Evolutionary conservation across 2,888 invertebrate genomes (phyloP).

Genomic region (Cantharis lateralis): DNA sequence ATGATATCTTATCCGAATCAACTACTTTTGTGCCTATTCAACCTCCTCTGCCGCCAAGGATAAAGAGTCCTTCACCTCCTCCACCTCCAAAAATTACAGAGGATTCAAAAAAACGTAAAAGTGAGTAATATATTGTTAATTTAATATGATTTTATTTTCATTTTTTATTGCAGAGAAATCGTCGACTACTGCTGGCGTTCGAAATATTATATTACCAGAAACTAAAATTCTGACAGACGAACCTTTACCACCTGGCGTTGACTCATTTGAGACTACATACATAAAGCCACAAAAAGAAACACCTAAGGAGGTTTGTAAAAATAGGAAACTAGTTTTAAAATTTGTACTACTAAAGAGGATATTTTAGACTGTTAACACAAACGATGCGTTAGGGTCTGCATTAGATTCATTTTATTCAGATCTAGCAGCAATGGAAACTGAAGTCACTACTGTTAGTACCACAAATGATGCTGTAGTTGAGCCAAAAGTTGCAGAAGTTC

Average conservation of each 20-base stretch:
- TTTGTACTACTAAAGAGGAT: not conserved
- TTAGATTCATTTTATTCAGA: conserved; percentile 66
- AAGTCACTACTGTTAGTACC: conserved; percentile 24
- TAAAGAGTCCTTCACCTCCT: conserved; percentile 29
- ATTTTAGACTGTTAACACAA: not conserved
- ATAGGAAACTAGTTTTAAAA: not conserved
- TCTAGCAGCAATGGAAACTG: conserved; percentile 60
- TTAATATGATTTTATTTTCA: not conserved
- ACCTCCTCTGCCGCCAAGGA: conserved; percentile 39
- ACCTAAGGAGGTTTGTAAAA: not conserved
- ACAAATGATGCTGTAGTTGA: not conserved
- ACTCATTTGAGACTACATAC: conserved; percentile 37
- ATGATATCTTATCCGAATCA: conserved; percentile 36
- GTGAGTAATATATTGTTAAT: not conserved
- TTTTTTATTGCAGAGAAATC: conserved; percentile 11
- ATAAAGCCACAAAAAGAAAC: not conserved
- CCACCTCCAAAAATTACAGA: conserved; percentile 30
- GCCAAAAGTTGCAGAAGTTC: conserved; percentile 6
- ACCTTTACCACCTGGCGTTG: conserved; percentile 62
- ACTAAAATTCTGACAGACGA: conserved; percentile 43
- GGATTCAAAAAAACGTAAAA: not conserved
- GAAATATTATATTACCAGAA: conserved; percentile 31
- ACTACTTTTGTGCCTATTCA: conserved; percentile 16
- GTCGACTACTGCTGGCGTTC: not conserved
- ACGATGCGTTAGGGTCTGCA: conserved; percentile 56